Percentiles rank a stretch among this genome's conserved stretches.
Evolutionary conservation across 1,140 invertebrate species (phyloP).

Genomic region (Drosophila bocki): DNA sequence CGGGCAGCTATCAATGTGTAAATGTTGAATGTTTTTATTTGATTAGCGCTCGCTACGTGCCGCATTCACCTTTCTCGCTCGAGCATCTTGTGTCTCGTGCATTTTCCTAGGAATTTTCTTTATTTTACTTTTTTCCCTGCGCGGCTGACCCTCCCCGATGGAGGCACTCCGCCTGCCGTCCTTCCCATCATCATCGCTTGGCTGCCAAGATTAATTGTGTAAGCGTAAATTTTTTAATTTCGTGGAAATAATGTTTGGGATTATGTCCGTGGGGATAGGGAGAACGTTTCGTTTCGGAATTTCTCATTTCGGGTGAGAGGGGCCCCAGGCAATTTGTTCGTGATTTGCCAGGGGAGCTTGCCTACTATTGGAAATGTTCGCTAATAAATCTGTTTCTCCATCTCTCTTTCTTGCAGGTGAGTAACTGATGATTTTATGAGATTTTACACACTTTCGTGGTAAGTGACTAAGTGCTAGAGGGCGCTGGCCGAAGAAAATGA

Average conservation of each 20-base stretch:
- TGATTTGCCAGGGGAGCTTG: conserved; percentile 49
- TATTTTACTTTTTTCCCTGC: not conserved
- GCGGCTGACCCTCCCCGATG: conserved; percentile 3
- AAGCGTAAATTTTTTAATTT: conserved; percentile 83
- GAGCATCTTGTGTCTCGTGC: conserved; percentile 66
- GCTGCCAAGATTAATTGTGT: conserved; percentile 76
- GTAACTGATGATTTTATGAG: conserved; percentile 35
- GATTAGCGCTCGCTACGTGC: conserved; percentile 80
- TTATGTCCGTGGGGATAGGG: conserved; percentile 14
- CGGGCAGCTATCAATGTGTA: conserved; percentile 68
- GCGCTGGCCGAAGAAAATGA: not conserved
- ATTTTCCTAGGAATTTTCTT: conserved; percentile 65
- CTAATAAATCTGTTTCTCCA: conserved; percentile 45
- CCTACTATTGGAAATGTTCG: conserved; percentile 39
- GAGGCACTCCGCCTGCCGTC: not conserved
- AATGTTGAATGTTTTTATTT: conserved; percentile 83
- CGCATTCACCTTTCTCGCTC: conserved; percentile 53
- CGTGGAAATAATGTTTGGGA: conserved; percentile 72
- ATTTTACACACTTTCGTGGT: conserved; percentile 33
- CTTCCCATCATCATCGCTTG: conserved; percentile 23
- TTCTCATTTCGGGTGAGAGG: conserved; percentile 41
- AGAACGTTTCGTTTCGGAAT: conserved; percentile 47
- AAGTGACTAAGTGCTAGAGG: conserved; percentile 27
- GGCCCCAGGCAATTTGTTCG: conserved; percentile 59
- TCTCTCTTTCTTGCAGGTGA: conserved; percentile 40